Evolutionary conservation across 2,797 vertebrate species (phyloP).

Genomic region (Sciurus carolinensis): DNA sequence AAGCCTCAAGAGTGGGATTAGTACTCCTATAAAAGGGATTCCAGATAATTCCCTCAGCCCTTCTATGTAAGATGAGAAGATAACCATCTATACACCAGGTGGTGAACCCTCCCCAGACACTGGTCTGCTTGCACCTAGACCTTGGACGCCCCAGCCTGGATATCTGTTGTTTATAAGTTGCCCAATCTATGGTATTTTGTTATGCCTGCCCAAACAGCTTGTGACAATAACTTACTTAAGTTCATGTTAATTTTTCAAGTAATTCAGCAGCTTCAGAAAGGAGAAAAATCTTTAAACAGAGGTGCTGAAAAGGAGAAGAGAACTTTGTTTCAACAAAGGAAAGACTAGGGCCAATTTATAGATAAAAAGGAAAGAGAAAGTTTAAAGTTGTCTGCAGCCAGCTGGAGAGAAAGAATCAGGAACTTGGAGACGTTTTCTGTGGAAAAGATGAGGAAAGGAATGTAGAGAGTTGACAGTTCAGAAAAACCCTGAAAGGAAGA

Average conservation of each 20-base stretch:
- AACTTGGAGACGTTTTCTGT: neutral
- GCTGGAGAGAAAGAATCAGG: neutral
- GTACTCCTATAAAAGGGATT: neutral
- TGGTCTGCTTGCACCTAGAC: neutral
- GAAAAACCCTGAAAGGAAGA: neutral
- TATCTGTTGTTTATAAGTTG: too few species aligned
- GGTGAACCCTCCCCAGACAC: neutral
- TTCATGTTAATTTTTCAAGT: neutral
- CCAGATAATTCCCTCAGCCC: neutral
- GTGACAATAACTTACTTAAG: neutral
- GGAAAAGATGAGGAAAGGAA: neutral
- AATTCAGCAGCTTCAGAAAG: neutral
- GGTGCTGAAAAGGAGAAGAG: neutral
- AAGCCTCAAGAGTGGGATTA: neutral
- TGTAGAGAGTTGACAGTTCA: neutral
- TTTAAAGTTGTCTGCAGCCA: neutral
- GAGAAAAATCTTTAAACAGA: neutral
- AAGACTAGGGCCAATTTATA: neutral
- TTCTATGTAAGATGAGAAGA: neutral
- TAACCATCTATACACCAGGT: neutral
- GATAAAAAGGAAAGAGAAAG: neutral
- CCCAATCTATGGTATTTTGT: neutral
- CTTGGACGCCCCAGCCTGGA: too few species aligned
- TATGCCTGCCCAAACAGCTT: neutral
- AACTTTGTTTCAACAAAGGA: neutral